These are phyloP conservation scores for Drosophila diplacantha DNA, from an alignment of 2,888 invertebrate genomes.

Conservation along the genomic window DNA sequence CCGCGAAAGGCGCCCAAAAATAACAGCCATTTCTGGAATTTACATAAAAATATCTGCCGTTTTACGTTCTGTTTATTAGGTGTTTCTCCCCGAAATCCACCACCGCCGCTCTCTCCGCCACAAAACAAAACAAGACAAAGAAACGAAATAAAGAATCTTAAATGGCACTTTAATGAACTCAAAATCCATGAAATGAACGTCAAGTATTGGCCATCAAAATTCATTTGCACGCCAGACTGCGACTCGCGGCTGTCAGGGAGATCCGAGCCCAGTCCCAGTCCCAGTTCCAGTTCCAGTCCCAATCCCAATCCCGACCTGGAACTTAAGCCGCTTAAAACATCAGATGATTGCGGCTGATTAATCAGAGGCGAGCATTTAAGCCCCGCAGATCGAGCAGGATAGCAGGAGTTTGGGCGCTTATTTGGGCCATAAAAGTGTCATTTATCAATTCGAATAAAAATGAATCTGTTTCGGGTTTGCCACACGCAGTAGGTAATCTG, in stretches of 20 bases:
- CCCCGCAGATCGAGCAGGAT: conserved; percentile 36
- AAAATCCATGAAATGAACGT: conserved; percentile 67
- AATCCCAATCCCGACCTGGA: conserved; percentile 14
- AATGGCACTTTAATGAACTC: conserved; percentile 72
- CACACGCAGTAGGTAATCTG: conserved; percentile 39
- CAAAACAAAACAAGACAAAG: conserved; percentile 48
- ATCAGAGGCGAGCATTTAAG: conserved; percentile 72
- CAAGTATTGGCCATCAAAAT: conserved; percentile 69
- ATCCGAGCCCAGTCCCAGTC: conserved; percentile 12
- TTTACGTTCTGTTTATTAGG: conserved; percentile 51
- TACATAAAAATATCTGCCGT: conserved; percentile 64
- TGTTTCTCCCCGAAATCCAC: conserved; percentile 7
- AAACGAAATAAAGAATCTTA: conserved; percentile 65
- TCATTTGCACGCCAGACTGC: conserved; percentile 61
- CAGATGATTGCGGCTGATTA: conserved; percentile 73
- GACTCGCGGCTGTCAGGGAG: conserved; percentile 42
- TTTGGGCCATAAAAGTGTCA: conserved; percentile 71
- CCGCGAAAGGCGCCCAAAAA: conserved; percentile 49
- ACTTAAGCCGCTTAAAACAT: conserved; percentile 71
- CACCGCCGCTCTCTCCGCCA: neutral
- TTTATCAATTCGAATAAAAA: conserved; percentile 64
- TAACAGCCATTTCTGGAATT: conserved; percentile 64
- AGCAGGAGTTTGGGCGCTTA: conserved; percentile 42
- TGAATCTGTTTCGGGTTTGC: conserved; percentile 29
- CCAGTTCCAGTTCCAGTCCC: conserved; percentile 4